phyloP scores from a whole-genome alignment of 2,797 vertebrate species.

The Epinephelus malabaricus region DNA sequence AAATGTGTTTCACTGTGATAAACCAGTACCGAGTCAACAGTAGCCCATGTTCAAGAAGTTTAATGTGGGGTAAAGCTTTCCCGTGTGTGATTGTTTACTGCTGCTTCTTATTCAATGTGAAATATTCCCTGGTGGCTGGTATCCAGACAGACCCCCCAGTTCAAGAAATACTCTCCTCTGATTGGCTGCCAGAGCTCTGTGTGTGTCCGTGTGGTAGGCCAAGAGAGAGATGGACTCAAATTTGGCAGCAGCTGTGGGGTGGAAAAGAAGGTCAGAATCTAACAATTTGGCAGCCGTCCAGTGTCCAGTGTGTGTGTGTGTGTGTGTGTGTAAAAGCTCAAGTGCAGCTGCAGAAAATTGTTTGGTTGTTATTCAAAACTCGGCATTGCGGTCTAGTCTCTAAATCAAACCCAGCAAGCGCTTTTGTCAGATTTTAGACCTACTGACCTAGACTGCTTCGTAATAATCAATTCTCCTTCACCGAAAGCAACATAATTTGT shows the following conservation, averaged over 20 bases:
- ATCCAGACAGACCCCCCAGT: constrained; percentile 50
- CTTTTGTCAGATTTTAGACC: constrained; percentile 45
- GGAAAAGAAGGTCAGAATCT: constrained; percentile 79
- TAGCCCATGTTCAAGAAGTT: constrained; percentile 33
- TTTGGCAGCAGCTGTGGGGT: constrained; percentile 79
- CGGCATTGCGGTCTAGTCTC: constrained; percentile 24
- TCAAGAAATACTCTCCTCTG: constrained; percentile 46
- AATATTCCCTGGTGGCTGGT: constrained; percentile 49
- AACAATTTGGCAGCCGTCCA: constrained; percentile 64
- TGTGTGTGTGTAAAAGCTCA: constrained; percentile 42
- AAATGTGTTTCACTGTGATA: constrained; percentile 65
- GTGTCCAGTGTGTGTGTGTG: constrained; percentile 31
- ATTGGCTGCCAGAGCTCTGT: constrained; percentile 57
- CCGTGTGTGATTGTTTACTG: constrained; percentile 60
- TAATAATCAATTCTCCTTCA: constrained; percentile 34
- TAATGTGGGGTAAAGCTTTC: constrained; percentile 16
- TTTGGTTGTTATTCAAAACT: constrained; percentile 58
- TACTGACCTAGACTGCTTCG: constrained; percentile 46
- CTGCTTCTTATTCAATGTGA: constrained; percentile 45
- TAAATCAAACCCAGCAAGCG: constrained; percentile 37
- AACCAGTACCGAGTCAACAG: constrained; percentile 46
- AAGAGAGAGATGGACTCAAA: constrained; percentile 64
- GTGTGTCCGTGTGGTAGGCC: constrained; percentile 49
- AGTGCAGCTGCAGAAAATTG: constrained; percentile 54
- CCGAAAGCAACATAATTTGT: not conserved